Evolutionary conservation across 1,140 invertebrate species (phyloP).

Genomic region (Magallana ariakensis): DNA sequence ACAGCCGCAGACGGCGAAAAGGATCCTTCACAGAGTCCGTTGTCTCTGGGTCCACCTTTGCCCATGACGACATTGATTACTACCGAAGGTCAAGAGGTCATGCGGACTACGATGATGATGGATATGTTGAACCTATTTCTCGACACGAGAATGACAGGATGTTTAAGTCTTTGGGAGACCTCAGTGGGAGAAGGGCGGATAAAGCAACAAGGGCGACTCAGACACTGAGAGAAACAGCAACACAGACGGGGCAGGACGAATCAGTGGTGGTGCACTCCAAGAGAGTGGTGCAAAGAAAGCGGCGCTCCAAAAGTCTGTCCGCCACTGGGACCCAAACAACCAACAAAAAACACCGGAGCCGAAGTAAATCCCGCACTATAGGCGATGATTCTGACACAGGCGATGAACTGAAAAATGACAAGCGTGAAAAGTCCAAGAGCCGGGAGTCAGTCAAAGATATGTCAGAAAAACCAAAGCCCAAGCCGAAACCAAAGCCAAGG

Average conservation of each 20-base stretch:
- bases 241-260: conserved; percentile 67
- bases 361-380: not conserved
- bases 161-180: conserved; percentile 70
- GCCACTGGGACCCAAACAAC: conserved; percentile 66
- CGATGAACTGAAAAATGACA: conserved; percentile 3
- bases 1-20: conserved; percentile 66
- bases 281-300: conserved; percentile 60
- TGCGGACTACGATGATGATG: conserved; percentile 58
- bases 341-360: conserved; percentile 47
- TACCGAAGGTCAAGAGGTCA: conserved; percentile 38
- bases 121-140: conserved; percentile 63
- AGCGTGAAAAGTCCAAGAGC: conserved; percentile 49
- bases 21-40: conserved; percentile 69
- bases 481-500: conserved; percentile 70
- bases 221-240: conserved; percentile 70
- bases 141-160: conserved; percentile 60
- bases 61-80: conserved; percentile 70
- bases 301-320: conserved; percentile 62
- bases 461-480: conserved; percentile 60
- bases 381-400: not conserved
- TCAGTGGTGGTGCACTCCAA: conserved; percentile 61
- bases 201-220: conserved; percentile 65
- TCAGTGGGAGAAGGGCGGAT: conserved; percentile 56
- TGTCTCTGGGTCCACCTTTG: conserved; percentile 59
- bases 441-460: not conserved